Conservation (phyloP, 2,113 vertebrate genomes). For the Oncorhynchus gorbuscha region DNA sequence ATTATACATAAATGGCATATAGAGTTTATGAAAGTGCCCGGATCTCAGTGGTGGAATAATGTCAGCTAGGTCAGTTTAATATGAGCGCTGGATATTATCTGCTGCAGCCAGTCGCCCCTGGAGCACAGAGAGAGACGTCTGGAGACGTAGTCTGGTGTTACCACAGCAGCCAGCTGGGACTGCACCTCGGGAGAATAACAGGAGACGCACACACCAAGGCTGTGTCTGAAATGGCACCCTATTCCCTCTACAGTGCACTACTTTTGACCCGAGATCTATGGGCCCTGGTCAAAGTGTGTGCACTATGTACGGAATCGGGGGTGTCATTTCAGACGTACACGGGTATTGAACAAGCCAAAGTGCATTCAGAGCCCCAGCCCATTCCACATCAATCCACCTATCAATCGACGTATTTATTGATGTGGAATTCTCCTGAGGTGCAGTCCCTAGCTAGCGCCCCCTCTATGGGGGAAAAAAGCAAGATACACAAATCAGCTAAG, state of each 20-base stretch:
- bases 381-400: constrained; percentile 41
- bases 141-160: constrained; percentile 60
- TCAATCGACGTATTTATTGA: too few relatives aligned
- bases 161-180: constrained; percentile 57
- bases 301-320: neutral
- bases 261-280: too few relatives aligned
- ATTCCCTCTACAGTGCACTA: too few relatives aligned
- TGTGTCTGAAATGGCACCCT: too few relatives aligned
- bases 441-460: constrained; percentile 22
- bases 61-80: constrained; percentile 79
- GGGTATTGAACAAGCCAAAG: constrained; percentile 73
- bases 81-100: constrained; percentile 74
- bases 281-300: too few relatives aligned
- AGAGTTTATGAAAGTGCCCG: constrained; percentile 64
- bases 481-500: too few relatives aligned
- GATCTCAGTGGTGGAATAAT: constrained; percentile 65
- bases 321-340: too few relatives aligned
- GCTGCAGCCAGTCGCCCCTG: constrained; percentile 66
- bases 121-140: neutral
- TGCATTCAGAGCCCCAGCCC: constrained; percentile 64
- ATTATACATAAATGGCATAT: constrained; percentile 71
- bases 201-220: constrained; percentile 34
- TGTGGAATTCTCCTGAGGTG: too few relatives aligned
- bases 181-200: constrained; percentile 27
- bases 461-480: neutral